phyloP scores from a whole-genome alignment of 2,888 invertebrate genomes.

The Himalopsyche anomala region DNA sequence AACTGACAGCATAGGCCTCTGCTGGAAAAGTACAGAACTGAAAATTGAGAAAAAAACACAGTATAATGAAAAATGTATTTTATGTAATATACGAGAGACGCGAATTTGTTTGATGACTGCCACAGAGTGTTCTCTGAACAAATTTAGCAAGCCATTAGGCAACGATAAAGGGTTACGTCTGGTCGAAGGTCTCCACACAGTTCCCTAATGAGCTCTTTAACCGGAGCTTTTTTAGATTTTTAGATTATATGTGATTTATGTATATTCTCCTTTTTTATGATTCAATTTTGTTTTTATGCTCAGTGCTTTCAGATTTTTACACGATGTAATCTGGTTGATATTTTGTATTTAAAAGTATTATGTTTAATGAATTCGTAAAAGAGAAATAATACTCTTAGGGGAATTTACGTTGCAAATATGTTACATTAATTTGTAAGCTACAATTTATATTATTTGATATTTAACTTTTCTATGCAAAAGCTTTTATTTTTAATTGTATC shows the following conservation, averaged over 20 bases:
- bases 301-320: background rate
- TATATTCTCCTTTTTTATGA: slow-evolving; percentile 6
- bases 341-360: too few species aligned
- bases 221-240: background rate
- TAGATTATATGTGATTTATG: slow-evolving; percentile 27
- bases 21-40: slow-evolving; percentile 29
- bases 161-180: slow-evolving; percentile 59
- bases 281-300: slow-evolving; percentile 13
- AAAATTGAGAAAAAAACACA: slow-evolving; percentile 46
- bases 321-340: background rate
- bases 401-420: too few species aligned
- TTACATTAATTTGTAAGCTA: too few species aligned
- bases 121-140: slow-evolving; percentile 58
- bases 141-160: slow-evolving; percentile 60
- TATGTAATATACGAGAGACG: slow-evolving; percentile 7
- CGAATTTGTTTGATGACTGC: slow-evolving; percentile 51
- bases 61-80: slow-evolving; percentile 1
- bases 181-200: slow-evolving; percentile 6
- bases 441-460: too few species aligned
- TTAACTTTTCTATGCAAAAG: too few species aligned
- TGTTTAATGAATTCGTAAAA: too few species aligned
- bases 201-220: slow-evolving; percentile 11
- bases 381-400: too few species aligned
- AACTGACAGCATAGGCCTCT: slow-evolving; percentile 51
- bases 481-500: too few species aligned